Evolutionary conservation across 92 coral and sea anemone genomes (phyloP).

Genomic region (Zoanthus sociatus): DNA sequence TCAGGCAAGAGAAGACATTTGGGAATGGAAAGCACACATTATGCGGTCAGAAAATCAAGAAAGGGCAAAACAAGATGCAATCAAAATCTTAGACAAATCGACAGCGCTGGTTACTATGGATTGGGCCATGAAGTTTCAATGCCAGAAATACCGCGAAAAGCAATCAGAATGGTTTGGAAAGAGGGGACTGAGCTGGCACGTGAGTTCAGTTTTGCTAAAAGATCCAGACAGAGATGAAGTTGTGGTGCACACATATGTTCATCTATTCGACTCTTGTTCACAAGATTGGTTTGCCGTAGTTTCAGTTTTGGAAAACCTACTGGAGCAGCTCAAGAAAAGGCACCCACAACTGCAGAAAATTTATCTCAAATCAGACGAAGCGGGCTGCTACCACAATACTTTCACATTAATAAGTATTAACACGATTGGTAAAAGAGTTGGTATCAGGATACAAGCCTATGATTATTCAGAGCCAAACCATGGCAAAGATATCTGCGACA

Average conservation of each 20-base stretch:
- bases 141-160: conserved; percentile 53
- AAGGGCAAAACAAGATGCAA: conserved; percentile 56
- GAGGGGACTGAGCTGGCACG: conserved; percentile 61
- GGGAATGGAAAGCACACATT: conserved; percentile 73
- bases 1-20: conserved; percentile 42
- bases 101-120: conserved; percentile 57
- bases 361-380: conserved; percentile 49
- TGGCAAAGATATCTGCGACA: conserved; percentile 69
- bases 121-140: conserved; percentile 64
- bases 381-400: conserved; percentile 49
- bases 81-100: conserved; percentile 31
- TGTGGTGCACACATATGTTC: conserved; percentile 42
- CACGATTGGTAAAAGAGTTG: conserved; percentile 55
- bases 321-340: conserved; percentile 42
- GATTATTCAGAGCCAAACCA: conserved; percentile 74
- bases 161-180: conserved; percentile 58
- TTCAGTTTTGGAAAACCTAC: conserved; percentile 64
- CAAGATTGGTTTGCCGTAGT: conserved; percentile 81
- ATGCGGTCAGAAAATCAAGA: conserved; percentile 71
- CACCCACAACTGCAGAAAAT: conserved; percentile 50
- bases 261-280: conserved; percentile 67
- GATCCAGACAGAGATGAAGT: conserved; percentile 26
- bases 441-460: conserved; percentile 49
- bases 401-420: conserved; percentile 48
- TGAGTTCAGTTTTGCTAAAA: conserved; percentile 48